Conservation (phyloP, 1,140 invertebrate species). For the Galendromus occidentalis region DNA sequence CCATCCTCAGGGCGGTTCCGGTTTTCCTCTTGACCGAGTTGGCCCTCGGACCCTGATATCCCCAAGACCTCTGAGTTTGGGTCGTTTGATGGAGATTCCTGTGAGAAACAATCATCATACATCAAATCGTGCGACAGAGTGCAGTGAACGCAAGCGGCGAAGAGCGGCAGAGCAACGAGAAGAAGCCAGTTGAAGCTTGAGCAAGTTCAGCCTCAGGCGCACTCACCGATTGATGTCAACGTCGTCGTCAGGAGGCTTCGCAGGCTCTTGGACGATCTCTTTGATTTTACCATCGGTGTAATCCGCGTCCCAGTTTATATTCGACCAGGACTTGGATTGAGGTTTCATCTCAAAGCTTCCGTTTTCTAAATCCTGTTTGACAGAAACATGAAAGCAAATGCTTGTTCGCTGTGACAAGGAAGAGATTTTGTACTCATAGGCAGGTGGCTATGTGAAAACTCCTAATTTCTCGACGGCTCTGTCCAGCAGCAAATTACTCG, state of each 20-base stretch:
- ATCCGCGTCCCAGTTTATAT: slow-evolving; percentile 3
- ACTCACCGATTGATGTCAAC: slow-evolving; percentile 5
- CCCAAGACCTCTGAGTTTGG: background rate
- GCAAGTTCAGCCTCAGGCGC: too few relatives aligned
- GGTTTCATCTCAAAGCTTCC: slow-evolving; percentile 5
- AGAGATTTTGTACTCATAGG: too few relatives aligned
- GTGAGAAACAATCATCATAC: background rate
- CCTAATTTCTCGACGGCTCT: too few relatives aligned
- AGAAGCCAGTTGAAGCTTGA: too few relatives aligned
- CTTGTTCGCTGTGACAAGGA: too few relatives aligned
- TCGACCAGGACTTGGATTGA: background rate
- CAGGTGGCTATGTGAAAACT: too few relatives aligned
- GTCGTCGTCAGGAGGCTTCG: background rate
- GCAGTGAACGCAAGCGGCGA: too few relatives aligned
- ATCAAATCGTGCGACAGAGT: too few relatives aligned
- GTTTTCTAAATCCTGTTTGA: background rate
- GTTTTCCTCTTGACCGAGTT: slow-evolving; percentile 8
- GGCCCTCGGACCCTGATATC: background rate
- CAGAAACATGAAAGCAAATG: background rate
- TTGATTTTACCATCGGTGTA: background rate
- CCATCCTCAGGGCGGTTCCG: background rate
- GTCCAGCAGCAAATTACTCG: background rate
- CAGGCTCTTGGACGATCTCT: background rate
- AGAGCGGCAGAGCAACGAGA: too few relatives aligned
- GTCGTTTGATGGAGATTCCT: background rate